These are phyloP conservation scores for Callipepla californica DNA, from an alignment of 2,113 vertebrate genomes.

Conservation along the genomic window DNA sequence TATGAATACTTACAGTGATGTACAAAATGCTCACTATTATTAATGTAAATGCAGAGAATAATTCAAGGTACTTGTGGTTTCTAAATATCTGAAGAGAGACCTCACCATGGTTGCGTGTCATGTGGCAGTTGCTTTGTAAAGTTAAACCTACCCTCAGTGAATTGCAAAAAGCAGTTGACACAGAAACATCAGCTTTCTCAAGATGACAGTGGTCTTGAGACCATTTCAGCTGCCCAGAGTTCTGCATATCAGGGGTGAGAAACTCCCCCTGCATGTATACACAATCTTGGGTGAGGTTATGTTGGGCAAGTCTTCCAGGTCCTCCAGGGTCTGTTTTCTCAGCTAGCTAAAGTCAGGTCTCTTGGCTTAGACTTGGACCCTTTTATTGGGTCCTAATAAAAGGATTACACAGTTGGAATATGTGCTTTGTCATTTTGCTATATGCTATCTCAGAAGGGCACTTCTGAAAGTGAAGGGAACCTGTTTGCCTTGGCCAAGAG, in stretches of 20 bases:
- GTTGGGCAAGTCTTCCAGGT: not conserved
- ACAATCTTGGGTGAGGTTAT: accelerated
- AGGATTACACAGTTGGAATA: not conserved
- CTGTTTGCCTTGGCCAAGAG: not conserved
- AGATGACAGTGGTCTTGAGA: accelerated
- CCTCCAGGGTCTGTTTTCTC: not conserved
- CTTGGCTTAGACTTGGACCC: not conserved
- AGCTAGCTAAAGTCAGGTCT: not conserved
- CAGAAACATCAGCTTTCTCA: not conserved
- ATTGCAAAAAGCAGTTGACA: not conserved
- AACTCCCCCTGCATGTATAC: not conserved
- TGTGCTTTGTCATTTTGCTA: not conserved
- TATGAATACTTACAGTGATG: not conserved
- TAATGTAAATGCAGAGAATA: not conserved
- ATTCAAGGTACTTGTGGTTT: not conserved
- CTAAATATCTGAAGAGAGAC: not conserved
- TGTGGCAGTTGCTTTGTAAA: not conserved
- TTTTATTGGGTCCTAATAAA: not conserved
- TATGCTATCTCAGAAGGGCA: not conserved
- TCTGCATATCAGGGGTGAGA: not conserved
- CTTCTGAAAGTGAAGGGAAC: not conserved
- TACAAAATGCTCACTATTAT: not conserved
- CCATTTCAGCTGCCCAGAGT: not conserved
- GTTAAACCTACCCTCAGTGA: not conserved
- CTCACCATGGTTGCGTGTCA: accelerated